These are phyloP conservation scores for Cyclura pinguis DNA, from an alignment of 2,797 vertebrate species.

Conservation along the genomic window DNA sequence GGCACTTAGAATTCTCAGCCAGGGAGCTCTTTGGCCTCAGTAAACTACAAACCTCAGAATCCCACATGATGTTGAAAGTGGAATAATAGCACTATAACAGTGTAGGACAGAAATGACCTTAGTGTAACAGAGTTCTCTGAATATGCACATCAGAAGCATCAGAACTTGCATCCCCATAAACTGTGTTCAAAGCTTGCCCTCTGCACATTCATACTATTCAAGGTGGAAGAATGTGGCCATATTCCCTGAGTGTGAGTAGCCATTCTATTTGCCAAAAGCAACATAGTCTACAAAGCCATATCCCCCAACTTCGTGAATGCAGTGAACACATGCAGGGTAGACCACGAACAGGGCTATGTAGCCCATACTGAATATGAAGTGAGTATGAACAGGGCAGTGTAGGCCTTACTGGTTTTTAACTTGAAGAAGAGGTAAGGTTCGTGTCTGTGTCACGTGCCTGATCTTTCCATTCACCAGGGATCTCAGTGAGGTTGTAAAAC, in stretches of 20 bases:
- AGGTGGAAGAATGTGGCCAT: neutral
- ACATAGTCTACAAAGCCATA: neutral
- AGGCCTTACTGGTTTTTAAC: slow-evolving; percentile 46
- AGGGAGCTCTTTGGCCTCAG: too few species aligned
- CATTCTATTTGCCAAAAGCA: neutral
- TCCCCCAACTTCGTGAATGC: neutral
- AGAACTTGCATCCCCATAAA: neutral
- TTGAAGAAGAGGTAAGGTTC: slow-evolving; percentile 62
- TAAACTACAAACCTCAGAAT: too few species aligned
- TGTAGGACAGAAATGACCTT: too few species aligned
- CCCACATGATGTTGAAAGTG: too few species aligned
- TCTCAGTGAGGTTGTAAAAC: slow-evolving; percentile 55
- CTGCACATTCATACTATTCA: neutral
- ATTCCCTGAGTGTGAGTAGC: neutral
- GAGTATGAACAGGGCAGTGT: neutral
- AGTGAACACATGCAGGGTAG: neutral
- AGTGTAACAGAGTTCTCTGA: neutral
- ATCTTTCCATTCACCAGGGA: slow-evolving; percentile 58
- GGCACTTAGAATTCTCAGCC: too few species aligned
- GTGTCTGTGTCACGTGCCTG: slow-evolving; percentile 23
- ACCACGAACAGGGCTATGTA: neutral
- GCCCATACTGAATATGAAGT: slow-evolving; percentile 21
- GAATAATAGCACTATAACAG: too few species aligned
- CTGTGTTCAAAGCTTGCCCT: neutral
- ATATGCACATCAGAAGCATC: neutral